These are phyloP conservation scores for Protosalanx chinensis DNA, from an alignment of 2,797 vertebrate species.

Conservation along the genomic window DNA sequence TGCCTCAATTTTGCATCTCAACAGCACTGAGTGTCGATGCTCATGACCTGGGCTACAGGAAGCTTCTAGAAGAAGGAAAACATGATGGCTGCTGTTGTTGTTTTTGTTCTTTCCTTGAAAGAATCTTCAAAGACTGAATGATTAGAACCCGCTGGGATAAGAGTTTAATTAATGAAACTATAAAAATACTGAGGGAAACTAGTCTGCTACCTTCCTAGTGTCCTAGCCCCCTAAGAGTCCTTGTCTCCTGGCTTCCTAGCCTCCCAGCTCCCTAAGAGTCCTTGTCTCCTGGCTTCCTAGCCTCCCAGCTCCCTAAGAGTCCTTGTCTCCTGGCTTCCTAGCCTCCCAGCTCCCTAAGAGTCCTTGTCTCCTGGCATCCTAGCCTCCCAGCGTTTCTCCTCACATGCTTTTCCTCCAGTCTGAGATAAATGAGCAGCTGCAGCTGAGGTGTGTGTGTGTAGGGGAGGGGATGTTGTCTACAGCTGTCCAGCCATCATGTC, in stretches of 20 bases:
- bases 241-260: too few relatives aligned
- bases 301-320: too few relatives aligned
- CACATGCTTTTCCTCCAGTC: neutral
- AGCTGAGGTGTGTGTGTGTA: neutral
- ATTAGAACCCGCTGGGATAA: neutral
- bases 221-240: too few relatives aligned
- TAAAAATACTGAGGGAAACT: constrained; percentile 9
- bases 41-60: neutral
- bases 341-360: neutral
- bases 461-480: neutral
- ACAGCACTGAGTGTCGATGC: too few relatives aligned
- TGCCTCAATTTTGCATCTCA: neutral
- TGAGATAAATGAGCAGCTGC: neutral
- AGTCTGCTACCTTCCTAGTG: neutral
- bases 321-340: neutral
- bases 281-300: too few relatives aligned
- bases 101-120: neutral
- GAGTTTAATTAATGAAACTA: constrained; percentile 9
- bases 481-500: constrained; percentile 18
- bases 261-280: too few relatives aligned
- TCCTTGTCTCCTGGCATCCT: neutral
- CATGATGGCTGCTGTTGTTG: neutral
- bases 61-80: neutral
- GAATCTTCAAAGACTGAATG: constrained; percentile 9
- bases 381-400: constrained; percentile 15